Evolutionary conservation across 2,797 vertebrate species (phyloP), one percentile per base, ranked within the genome.

Genomic region (Mormyrus proboscirostris): DNA sequence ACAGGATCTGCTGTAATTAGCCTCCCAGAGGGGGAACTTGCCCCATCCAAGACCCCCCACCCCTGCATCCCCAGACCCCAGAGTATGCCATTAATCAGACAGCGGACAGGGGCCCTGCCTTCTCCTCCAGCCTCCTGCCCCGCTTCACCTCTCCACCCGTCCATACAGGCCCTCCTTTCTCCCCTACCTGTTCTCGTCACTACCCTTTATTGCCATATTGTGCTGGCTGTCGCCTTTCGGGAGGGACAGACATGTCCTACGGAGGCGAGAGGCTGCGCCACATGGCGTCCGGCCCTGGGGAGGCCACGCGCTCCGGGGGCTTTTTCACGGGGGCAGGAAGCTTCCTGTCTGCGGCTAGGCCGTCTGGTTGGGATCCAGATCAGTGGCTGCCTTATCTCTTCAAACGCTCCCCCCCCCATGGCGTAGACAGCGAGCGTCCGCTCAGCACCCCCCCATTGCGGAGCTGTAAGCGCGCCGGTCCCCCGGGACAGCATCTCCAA

Each of bases 1-100:
- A 29, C 82, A 51, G 44, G n/a, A 25, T 29, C 82, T 85, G 33
- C 16, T 85, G 49, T 85, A 85, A 85, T 85, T 83, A 82, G 88
- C 12, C 73, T 55, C 87, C 29, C 62, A 73, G 49, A 25, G 47
- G 82, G 82, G 49, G 22, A 85, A 82, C 38, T 14, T 16, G 41
- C 76, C 76, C 82, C 44, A 10, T 51, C 49, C 82, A 22, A 84
- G 38, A 25, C 47, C 82, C n/a, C 79, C 82, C 82, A 51, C 47
- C 82, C 8, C 49, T 79, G 41, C 16, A 82, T 6, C 76, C 41
- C 2, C 76, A 47, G 22, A 22, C 82, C 49, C 25, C 22, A 44
- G 44, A 85, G 41, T 83, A 25, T 6, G 49, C n/a, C 82, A 29
- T 85, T 85, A 29, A 29, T 49, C 82, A 50, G 22, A 29, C 47